A percentile compares a stretch with the other conserved stretches of the same genome.
Conservation (phyloP, 2,888 invertebrate species). For the Hydriomena furcata region DNA sequence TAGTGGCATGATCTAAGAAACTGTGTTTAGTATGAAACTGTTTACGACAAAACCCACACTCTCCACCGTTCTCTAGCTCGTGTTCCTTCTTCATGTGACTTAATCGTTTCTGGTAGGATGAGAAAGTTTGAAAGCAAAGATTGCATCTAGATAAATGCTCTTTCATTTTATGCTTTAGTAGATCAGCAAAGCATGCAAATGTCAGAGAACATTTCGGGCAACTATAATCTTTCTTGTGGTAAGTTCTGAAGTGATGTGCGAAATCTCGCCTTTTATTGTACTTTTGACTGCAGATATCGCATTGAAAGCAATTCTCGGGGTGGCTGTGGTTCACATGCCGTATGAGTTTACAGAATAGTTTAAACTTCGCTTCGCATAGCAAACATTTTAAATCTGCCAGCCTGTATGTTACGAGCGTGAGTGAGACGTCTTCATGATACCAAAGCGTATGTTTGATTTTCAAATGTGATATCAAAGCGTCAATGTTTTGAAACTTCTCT, state of each 20-base stretch:
- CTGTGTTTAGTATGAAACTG: conserved; percentile 56
- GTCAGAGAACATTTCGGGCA: conserved; percentile 54
- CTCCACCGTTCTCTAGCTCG: conserved; percentile 39
- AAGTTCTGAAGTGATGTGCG: conserved; percentile 50
- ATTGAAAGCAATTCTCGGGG: conserved; percentile 46
- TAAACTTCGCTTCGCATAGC: conserved; percentile 52
- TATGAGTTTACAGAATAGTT: conserved; percentile 53
- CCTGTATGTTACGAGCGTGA: conserved; percentile 53
- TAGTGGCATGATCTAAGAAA: conserved; percentile 58
- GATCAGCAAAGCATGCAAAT: conserved; percentile 47
- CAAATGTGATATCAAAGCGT: conserved; percentile 49
- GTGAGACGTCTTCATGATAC: conserved; percentile 49
- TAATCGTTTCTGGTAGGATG: conserved; percentile 51
- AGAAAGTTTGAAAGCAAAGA: conserved; percentile 60
- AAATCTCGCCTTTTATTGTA: conserved; percentile 63
- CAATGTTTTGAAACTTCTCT: conserved; percentile 29
- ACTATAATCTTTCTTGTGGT: conserved; percentile 53
- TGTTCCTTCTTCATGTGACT: conserved; percentile 64
- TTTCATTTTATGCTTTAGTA: conserved; percentile 55
- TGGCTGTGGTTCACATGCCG: conserved; percentile 63
- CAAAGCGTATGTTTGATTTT: conserved; percentile 52
- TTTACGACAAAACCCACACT: conserved; percentile 63
- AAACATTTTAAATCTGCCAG: conserved; percentile 61
- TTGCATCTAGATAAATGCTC: conserved; percentile 62
- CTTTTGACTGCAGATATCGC: conserved; percentile 52